A percentile compares a stretch with the other conserved stretches of the same genome.
Conservation (phyloP, 1,140 invertebrate genomes). For the Aleiodes sp. region DNA sequence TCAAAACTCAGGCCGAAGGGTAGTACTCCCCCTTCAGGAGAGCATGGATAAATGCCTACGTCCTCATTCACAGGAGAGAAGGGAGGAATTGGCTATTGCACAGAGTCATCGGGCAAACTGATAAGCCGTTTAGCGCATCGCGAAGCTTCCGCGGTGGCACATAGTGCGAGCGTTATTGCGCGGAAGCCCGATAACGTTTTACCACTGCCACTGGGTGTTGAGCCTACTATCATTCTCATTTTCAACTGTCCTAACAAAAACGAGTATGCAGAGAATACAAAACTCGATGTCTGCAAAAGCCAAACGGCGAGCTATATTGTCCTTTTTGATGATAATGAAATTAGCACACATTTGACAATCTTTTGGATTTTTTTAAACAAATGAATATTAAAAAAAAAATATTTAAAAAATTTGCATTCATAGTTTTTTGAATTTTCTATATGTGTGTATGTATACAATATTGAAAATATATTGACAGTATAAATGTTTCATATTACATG, state of each 20-base stretch:
- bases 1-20: too few relatives aligned
- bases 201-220: background rate
- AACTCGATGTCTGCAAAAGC: background rate
- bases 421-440: too few relatives aligned
- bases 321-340: too few relatives aligned
- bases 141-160: slow-evolving; percentile 19
- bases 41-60: slow-evolving; percentile 17
- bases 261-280: background rate
- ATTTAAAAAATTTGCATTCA: too few relatives aligned
- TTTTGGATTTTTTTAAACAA: too few relatives aligned
- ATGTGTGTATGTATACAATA: too few relatives aligned
- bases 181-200: slow-evolving; percentile 32
- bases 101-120: slow-evolving; percentile 26
- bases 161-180: slow-evolving; percentile 27
- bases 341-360: too few relatives aligned
- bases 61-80: background rate
- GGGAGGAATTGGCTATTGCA: background rate
- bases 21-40: too few relatives aligned
- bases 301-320: too few relatives aligned
- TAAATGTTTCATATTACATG: too few relatives aligned
- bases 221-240: slow-evolving; percentile 11
- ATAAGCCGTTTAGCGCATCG: slow-evolving; percentile 33
- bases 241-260: background rate
- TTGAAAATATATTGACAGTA: too few relatives aligned
- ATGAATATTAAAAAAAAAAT: too few relatives aligned